These are phyloP conservation scores for Sebastolobus altivelis DNA, from an alignment of 2,797 vertebrate genomes.

Conservation along the genomic window DNA sequence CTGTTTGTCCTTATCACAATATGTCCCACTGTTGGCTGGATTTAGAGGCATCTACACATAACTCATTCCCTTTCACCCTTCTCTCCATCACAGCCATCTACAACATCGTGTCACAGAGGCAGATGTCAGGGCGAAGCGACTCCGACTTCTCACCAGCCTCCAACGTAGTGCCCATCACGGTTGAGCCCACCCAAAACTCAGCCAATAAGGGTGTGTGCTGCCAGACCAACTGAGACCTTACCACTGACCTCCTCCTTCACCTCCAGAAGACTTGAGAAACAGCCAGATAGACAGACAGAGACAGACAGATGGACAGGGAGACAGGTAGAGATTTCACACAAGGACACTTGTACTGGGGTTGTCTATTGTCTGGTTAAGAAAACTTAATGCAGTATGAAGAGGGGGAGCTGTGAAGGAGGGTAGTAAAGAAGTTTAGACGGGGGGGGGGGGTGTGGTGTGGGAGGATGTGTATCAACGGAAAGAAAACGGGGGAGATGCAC, in stretches of 20 bases:
- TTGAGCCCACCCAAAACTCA: conserved; percentile 87
- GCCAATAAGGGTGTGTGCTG: conserved; percentile 84
- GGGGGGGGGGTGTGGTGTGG: conserved; percentile 4
- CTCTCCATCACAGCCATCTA: conserved; percentile 87
- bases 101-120: conserved; percentile 90
- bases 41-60: conserved; percentile 58
- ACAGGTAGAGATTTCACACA: conserved; percentile 58
- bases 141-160: conserved; percentile 87
- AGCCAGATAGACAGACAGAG: conserved; percentile 57
- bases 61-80: conserved; percentile 45
- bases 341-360: conserved; percentile 29
- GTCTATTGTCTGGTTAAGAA: conserved; percentile 34
- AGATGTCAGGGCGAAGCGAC: conserved; percentile 86
- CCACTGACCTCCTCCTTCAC: conserved; percentile 56
- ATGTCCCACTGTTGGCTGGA: conserved; percentile 66
- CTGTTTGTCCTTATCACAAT: conserved; percentile 70
- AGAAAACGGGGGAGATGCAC: conserved; percentile 29
- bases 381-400: conserved; percentile 7
- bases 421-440: conserved; percentile 24
- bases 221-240: conserved; percentile 87
- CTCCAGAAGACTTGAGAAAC: conserved; percentile 58
- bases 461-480: conserved; percentile 15
- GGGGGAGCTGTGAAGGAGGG: conserved; percentile 17
- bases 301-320: conserved; percentile 46
- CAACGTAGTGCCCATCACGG: conserved; percentile 90